Evolutionary conservation across 2,113 vertebrate species (phyloP).

Genomic region (Rhineura floridana): DNA sequence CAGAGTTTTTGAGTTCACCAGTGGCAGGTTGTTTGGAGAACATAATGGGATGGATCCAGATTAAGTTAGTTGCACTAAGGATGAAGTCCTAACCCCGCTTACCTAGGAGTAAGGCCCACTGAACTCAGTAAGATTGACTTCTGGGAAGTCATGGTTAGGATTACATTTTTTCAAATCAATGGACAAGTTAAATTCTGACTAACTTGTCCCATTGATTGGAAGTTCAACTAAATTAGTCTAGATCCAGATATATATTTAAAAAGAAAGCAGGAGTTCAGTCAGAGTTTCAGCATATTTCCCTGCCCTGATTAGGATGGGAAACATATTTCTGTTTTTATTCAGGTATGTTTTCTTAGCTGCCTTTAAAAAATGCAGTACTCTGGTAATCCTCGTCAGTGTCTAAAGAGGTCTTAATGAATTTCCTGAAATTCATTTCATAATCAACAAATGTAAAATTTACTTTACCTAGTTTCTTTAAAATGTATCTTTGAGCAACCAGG

Average conservation of each 20-base stretch:
- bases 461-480: background rate
- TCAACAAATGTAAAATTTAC: background rate
- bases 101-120: too few species aligned
- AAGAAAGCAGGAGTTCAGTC: background rate
- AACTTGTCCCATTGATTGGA: background rate
- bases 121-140: too few species aligned
- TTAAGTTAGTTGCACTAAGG: background rate
- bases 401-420: background rate
- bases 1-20: background rate
- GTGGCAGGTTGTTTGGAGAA: background rate
- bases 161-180: background rate
- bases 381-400: background rate
- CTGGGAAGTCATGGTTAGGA: too few species aligned
- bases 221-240: background rate
- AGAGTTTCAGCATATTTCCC: background rate
- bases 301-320: background rate
- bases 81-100: too few species aligned
- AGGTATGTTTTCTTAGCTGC: background rate
- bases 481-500: background rate
- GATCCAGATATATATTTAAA: background rate
- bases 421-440: background rate
- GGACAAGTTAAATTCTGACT: background rate
- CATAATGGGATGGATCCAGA: background rate
- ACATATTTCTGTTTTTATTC: background rate
- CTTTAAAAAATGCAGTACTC: background rate